Evolutionary conservation across 64 coral and sea anemone genomes (phyloP).

Genomic region (Trachythela sp.): DNA sequence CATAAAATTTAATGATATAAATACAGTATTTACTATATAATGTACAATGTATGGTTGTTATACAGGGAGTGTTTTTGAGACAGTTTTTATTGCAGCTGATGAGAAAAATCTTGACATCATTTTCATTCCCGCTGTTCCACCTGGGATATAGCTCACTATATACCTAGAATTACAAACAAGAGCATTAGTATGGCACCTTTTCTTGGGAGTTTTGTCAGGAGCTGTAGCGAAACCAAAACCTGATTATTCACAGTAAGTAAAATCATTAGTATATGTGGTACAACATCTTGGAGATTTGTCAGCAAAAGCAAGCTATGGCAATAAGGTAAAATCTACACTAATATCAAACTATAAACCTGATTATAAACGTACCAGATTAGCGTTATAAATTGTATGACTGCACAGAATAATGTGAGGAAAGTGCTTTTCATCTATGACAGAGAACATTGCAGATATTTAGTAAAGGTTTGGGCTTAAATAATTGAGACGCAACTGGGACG

Average conservation of each 20-base stretch:
- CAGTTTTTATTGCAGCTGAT: not conserved
- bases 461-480: too few relatives aligned
- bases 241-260: too few relatives aligned
- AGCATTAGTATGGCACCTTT: not conserved
- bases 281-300: too few relatives aligned
- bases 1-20: too few relatives aligned
- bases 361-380: not conserved
- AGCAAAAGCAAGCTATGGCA: too few relatives aligned
- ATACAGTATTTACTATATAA: not conserved
- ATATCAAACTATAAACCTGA: not conserved
- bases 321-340: not conserved
- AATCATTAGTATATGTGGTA: too few relatives aligned
- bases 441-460: not conserved
- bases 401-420: not conserved
- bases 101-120: conserved; percentile 15
- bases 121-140: not conserved
- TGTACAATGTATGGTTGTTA: not conserved
- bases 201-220: too few relatives aligned
- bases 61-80: conserved; percentile 1
- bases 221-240: too few relatives aligned
- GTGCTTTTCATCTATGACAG: conserved; percentile 9
- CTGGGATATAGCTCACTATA: not conserved
- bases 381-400: not conserved
- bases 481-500: too few relatives aligned
- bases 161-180: not conserved